These are phyloP conservation scores for Monoplex corrugatus DNA, from an alignment of 2,888 invertebrate genomes.

Conservation along the genomic window DNA sequence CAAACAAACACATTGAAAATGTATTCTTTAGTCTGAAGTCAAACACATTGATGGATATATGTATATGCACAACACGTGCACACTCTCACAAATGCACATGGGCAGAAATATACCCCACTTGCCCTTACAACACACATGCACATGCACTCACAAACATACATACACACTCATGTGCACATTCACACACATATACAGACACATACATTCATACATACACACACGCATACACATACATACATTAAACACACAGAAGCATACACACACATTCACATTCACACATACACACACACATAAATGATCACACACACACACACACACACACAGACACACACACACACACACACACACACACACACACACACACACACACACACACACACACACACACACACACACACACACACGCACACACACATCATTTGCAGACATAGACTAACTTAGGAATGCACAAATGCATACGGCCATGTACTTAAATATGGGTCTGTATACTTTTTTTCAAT, in stretches of 20 bases:
- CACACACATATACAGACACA: neutral
- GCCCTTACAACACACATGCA: neutral
- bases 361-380: neutral
- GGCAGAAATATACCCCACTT: neutral
- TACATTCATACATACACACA: neutral
- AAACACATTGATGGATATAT: no score
- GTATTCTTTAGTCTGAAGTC: no score
- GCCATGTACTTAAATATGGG: no score
- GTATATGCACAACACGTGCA: neutral
- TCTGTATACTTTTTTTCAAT: no score
- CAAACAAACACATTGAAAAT: neutral
- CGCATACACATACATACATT: neutral
- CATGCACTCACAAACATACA: neutral
- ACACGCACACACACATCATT: neutral
- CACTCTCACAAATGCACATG: neutral
- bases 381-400: constrained; percentile 7
- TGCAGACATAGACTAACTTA: no score
- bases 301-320: neutral
- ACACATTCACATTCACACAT: neutral
- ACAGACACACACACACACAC: neutral
- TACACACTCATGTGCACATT: neutral
- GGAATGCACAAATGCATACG: no score
- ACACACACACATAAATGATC: neutral
- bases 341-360: neutral
- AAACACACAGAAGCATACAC: neutral